These are phyloP conservation scores for Rhea pennata DNA, from an alignment of 2,113 vertebrate species.

Conservation along the genomic window DNA sequence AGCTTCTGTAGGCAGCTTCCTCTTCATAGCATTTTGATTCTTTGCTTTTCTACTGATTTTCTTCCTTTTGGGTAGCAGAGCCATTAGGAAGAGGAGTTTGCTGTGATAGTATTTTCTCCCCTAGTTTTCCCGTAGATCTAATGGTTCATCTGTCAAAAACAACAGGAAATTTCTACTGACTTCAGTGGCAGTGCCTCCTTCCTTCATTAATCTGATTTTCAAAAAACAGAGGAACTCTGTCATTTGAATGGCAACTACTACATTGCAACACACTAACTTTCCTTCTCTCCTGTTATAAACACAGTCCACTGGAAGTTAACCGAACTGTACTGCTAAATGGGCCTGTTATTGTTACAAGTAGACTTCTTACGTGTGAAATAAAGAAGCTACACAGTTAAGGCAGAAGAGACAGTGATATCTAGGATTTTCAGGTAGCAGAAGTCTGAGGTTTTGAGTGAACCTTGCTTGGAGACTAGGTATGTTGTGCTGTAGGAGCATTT, in stretches of 20 bases:
- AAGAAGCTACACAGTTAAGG: not conserved
- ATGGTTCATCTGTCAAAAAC: not conserved
- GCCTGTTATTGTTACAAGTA: not conserved
- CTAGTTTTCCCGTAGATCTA: not conserved
- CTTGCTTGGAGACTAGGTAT: not conserved
- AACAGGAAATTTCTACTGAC: not conserved
- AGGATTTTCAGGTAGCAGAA: not conserved
- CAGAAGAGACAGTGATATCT: not conserved
- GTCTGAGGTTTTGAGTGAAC: not conserved
- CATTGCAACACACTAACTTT: not conserved
- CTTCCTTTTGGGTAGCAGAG: not conserved
- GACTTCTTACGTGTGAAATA: fast-evolving
- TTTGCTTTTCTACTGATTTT: not conserved
- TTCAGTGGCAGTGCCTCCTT: not conserved
- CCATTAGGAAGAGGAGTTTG: not conserved
- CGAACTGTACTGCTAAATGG: not conserved
- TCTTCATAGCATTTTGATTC: not conserved
- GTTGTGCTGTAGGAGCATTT: not conserved
- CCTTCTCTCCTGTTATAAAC: not conserved
- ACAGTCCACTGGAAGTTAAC: not conserved
- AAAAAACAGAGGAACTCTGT: not conserved
- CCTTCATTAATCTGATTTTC: not conserved
- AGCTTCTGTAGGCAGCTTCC: not conserved
- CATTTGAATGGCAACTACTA: not conserved
- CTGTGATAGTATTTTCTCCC: not conserved